These are phyloP conservation scores for Microcebus ravelobensis DNA, from an alignment of 2,113 vertebrate species.

Conservation along the genomic window DNA sequence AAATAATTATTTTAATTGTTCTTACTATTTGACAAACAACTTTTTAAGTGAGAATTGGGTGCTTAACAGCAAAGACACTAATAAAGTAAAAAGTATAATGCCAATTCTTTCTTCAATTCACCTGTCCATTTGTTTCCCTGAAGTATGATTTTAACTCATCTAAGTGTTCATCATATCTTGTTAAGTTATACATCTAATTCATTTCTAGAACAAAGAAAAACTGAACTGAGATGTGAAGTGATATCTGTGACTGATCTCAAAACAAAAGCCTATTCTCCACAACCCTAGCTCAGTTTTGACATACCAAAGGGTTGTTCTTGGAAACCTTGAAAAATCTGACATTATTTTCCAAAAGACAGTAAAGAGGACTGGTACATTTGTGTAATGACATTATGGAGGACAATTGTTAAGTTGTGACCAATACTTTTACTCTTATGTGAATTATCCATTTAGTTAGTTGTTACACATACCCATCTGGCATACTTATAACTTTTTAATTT, in stretches of 20 bases:
- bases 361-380: not conserved
- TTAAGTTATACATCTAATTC: not conserved
- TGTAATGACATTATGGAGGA: not conserved
- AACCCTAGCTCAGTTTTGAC: not conserved
- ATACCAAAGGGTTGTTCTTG: not conserved
- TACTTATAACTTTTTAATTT: not conserved
- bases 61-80: not conserved
- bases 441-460: not conserved
- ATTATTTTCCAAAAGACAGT: not conserved
- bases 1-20: not conserved
- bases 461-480: not conserved
- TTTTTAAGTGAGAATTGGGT: not conserved
- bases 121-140: not conserved
- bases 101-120: not conserved
- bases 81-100: not conserved
- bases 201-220: constrained; percentile 32
- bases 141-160: not conserved
- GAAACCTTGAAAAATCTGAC: constrained; percentile 14
- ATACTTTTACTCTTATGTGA: not conserved
- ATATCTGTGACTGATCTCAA: not conserved
- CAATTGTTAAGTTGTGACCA: not conserved
- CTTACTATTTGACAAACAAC: not conserved
- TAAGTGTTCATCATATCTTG: not conserved
- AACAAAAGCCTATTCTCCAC: not conserved
- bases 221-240: not conserved